These are phyloP conservation scores for Colius striatus DNA, from an alignment of 2,113 vertebrate genomes.

Conservation along the genomic window DNA sequence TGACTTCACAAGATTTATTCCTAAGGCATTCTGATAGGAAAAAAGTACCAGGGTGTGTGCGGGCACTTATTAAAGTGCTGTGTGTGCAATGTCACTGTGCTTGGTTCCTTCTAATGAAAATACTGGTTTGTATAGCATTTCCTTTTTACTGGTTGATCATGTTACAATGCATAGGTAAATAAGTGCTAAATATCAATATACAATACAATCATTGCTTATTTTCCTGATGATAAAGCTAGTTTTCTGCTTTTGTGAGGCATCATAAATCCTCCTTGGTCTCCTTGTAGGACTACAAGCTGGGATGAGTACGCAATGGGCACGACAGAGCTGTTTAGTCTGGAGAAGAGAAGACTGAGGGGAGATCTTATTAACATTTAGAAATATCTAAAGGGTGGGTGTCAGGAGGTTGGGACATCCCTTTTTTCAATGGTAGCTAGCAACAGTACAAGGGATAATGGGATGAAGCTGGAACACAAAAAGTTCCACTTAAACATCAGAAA, in stretches of 20 bases:
- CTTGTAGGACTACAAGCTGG: not conserved
- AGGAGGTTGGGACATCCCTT: too few relatives aligned
- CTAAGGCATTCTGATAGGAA: not conserved
- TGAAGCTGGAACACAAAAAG: too few relatives aligned
- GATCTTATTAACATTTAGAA: too few relatives aligned
- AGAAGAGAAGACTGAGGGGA: too few relatives aligned
- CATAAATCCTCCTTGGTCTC: not conserved
- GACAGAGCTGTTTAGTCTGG: too few relatives aligned
- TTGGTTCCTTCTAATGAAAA: not conserved
- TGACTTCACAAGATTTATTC: conserved; percentile 41
- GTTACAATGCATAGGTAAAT: not conserved
- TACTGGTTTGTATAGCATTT: not conserved
- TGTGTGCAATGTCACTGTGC: not conserved
- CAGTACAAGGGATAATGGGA: too few relatives aligned
- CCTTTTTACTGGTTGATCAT: not conserved
- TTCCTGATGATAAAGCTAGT: not conserved
- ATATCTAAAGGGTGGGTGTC: too few relatives aligned
- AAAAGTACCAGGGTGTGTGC: not conserved
- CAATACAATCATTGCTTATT: not conserved
- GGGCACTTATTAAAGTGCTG: rapidly evolving
- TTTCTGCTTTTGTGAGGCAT: not conserved
- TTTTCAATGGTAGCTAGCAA: too few relatives aligned
- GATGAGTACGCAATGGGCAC: not conserved
- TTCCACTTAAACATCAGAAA: too few relatives aligned
- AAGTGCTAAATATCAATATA: not conserved